Base-by-base conservation (phyloP, 1,140 invertebrate species). In the Zaprionus africanus region DNA sequence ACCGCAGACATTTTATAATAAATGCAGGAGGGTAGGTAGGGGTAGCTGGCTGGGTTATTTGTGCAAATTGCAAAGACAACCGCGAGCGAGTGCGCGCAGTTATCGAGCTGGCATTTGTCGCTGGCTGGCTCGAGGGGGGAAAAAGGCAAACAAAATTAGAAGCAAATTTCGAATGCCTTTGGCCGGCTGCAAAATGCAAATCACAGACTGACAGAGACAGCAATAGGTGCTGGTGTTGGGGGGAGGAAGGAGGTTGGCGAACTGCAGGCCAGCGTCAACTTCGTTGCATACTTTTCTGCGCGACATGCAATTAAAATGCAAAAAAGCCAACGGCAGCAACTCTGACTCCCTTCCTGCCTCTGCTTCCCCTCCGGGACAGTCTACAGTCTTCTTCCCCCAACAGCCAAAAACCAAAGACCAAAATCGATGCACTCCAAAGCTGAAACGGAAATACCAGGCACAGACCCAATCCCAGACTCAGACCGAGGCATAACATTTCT, bases 291-390 rank as follows among this genome's bases (percentile, higher is more conserved):
- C 81, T 90, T 88, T 90, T 70, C 69, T 62, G 72, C 85, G 81
- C 85, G 76, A 82, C 84, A 87, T 90, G 85, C 85, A 90, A 90
- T 90, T 90, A 90, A 90, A 90, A 90, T 90, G 85, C 85, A 90
- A 90, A 90, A 85, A 90, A 79, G 76, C 80, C 66, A 86, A 71
- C 70, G 71, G 83, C 84, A 78, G 53, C 70, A 78, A 53, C 31
- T 51, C 43, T 51, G 46, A 34, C 11, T 15, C 61, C 36, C 34
- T 41, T 41, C 31, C 43, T 22, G n/a, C n/a, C n/a, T 22, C 22
- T 2, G 22, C 36, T 17, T 2, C n/a, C 34, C 13, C 5, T 38
- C 5, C 11, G 31, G 31, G 31, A 34, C 31, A 34, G 9, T 34
- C 2, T 13, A 34, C 31, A 34, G 31, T 19, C 5, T 17, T 17